Evolutionary conservation across 2,113 vertebrate species (phyloP).

Genomic region (Centropristis striata): DNA sequence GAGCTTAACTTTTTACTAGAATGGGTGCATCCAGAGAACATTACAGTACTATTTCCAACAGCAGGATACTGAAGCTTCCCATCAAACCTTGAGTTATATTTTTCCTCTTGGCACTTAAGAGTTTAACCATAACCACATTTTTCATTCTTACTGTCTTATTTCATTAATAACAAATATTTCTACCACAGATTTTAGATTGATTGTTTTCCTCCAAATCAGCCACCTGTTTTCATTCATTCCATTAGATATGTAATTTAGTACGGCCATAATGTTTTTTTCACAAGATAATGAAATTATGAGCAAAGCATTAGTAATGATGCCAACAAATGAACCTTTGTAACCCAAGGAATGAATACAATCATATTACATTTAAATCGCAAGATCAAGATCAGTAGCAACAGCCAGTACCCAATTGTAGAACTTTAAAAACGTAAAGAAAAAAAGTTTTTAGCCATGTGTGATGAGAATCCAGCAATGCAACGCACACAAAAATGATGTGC

Average conservation of each 20-base stretch:
- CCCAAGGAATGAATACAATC: background rate
- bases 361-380: background rate
- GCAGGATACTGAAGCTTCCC: slow-evolving; percentile 1
- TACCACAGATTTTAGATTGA: background rate
- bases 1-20: background rate
- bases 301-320: background rate
- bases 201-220: background rate
- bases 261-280: background rate
- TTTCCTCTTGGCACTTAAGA: background rate
- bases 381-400: background rate
- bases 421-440: background rate
- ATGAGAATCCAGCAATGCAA: too few relatives aligned
- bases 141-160: too few relatives aligned
- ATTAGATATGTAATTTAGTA: too few relatives aligned
- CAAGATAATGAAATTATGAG: background rate
- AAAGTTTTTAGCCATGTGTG: background rate
- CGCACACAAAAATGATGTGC: too few relatives aligned
- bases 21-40: background rate
- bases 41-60: too few relatives aligned
- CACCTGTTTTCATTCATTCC: background rate
- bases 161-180: background rate
- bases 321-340: background rate
- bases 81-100: background rate
- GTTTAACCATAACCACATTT: slow-evolving; percentile 7
- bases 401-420: background rate